Evolutionary conservation across 2,888 invertebrate genomes (phyloP), one percentile per base, ranked within the genome.

Genomic region (Campoletis raptor): DNA sequence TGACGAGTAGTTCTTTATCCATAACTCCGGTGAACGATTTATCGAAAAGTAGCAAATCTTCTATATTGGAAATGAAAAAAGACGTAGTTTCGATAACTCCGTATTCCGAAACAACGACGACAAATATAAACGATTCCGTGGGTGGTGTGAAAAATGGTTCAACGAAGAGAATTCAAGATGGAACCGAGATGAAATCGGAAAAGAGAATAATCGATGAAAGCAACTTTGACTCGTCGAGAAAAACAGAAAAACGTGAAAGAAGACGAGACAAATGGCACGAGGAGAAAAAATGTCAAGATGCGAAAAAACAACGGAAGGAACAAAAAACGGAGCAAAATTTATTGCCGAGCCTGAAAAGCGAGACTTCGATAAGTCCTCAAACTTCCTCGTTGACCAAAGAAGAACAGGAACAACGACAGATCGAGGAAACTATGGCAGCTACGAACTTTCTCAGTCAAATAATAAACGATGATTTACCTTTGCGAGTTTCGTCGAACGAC

Each of bases 371-470:
- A 6, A 84, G 37, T 24, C 80, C 57, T 12, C 66, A 36, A 54
- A 52, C 57, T n/a, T 69, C 90, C 18, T 81, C 89, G 15, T 87
- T 93, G 10, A 89, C 91, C 5, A 93, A 91, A 78, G 93, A 93
- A 57, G 93, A 93, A 70, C 93, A 93, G 85, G 94, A 94, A 76
- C 93, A 93, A 66, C 90, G 92, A 30, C 93, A 94, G 81, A 94
- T 93, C 79, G 94, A 94, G 67, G 94, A 94, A 86, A 94, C 94
- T 3, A 93, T 94, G 82, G 94, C 94, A 2, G 95, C 95, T 21
- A 94, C 94, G 9, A 94, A 94, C 89, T 93, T 94, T 64, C 91
- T 95, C n/a, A 94, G 94, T 90, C 94, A 94, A 88, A 94, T 94
- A 64, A 94, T 94, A 69, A 94, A 94, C 78, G 93, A 93, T 6